Evolutionary conservation across 2,797 vertebrate species (phyloP), one percentile per base, ranked within the genome.

Genomic region (Anguilla pacifica): DNA sequence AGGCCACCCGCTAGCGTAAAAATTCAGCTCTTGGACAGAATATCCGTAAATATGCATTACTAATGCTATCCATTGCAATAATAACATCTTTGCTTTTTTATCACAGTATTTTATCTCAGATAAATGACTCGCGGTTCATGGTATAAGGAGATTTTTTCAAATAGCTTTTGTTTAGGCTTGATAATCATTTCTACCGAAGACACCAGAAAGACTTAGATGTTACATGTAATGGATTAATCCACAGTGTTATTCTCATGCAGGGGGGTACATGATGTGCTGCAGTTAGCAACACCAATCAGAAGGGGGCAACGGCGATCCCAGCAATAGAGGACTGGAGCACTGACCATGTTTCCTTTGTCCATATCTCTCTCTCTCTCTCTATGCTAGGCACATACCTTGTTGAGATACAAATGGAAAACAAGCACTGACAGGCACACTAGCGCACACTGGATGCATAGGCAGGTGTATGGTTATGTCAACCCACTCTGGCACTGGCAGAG

Each of bases 321-420:
- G 46, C 28, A 55, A 22, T 70, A 46, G 35, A 39, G 43, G 49
- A 39, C n/a, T 31, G 28, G n/a, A 83, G 49, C 51, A 3, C 82
- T n/a, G 64, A 84, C 31, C 82, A 57, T 84, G 25, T 84, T 87
- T 53, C 49, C 81, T 84, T 81, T 81, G 77, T 57, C 49, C 82
- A 84, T 49, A 17, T 31, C 31, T 35, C 61, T 43, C 59, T 46
- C 59, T 15, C 59, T 43, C 61, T 87, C 59, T 87, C 82, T 67
- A 84, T 74, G 87, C 87, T 72, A 74, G 67, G 87, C 82, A 87
- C 81, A 84, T 84, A 72, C 82, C 64, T 53, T 55, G 49, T 84
- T 87, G 82, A 64, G 64, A 84, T 31, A 53, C 83, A 84, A 72
- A 84, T 72, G 28, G 64, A 59, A 87, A 61, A 84, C 46, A 59